Evolutionary conservation across 2,113 vertebrate genomes (phyloP), one percentile per base, ranked within the genome.

Genomic region (Nematolebias whitei): DNA sequence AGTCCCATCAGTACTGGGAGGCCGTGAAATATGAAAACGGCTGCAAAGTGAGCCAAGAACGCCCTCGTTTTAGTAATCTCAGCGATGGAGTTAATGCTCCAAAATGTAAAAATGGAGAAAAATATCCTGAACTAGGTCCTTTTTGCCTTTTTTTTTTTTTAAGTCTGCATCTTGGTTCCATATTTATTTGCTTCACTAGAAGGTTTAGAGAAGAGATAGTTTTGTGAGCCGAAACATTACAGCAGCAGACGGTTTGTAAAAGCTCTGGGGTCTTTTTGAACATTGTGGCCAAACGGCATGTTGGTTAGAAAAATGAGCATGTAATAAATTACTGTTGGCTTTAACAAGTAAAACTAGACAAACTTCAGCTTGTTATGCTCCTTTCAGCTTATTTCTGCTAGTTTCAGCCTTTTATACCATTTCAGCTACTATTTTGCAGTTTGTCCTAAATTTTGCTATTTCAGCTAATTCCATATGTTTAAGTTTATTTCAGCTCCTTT

Each of bases 1-100:
- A 74, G 80, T 75, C 66, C 60, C 74, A 80, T 85, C 77, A 74
- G 80, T 73, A 55, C 47, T 43, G 45, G 40, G 38, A 54, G 44
- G 61, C 43, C 39, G 41, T 78, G 56, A 83, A 74, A 68, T 74
- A 73, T 73, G 57, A 54, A 77, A 80, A 74, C 49, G 12, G 50
- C 67, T 19, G 16, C 15, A 15, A 61, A 70, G 68, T 71, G 74
- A 60, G 59, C 74, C 59, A 68, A 35, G 35, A 44, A 49, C 35
- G 29, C 2, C 14, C 13, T 48, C 35, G 22, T 29, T 71, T 71
- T 74, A 56, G 63, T 58, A 59, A 51, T 71, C 52, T 58, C 2
- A 39, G 14, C 35, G 43, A 67, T 23, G 4, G 50, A 74, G 10
- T 53, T 51, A 39, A 76, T 40, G 24, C 35, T 24, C 52, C 10